Evolutionary conservation across 2,888 invertebrate species (phyloP), one percentile per base, ranked within the genome.

Genomic region (Adela reaumurella): DNA sequence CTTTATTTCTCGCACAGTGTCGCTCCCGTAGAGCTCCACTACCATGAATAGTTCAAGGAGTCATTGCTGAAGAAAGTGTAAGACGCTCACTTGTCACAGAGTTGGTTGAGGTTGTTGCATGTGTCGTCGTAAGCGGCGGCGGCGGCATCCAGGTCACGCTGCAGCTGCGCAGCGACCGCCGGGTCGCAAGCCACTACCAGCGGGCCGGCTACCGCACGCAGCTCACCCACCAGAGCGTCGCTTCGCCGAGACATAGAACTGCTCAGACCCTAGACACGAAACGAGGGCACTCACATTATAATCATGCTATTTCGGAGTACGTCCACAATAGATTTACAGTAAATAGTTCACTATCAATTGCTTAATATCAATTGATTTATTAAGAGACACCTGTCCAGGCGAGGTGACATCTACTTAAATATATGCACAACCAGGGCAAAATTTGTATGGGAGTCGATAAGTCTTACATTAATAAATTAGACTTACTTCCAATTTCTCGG

Each of bases 401-500:
- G n/a, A n/a, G n/a, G n/a, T n/a, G n/a, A n/a, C n/a, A n/a, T n/a
- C n/a, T n/a, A n/a, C n/a, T n/a, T n/a, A n/a, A n/a, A n/a, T n/a
- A n/a, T n/a, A n/a, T n/a, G n/a, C n/a, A n/a, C n/a, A n/a, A n/a
- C n/a, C n/a, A n/a, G n/a, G n/a, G n/a, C n/a, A n/a, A n/a, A n/a
- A n/a, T n/a, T n/a, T n/a, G n/a, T n/a, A n/a, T n/a, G n/a, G n/a
- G n/a, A n/a, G n/a, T n/a, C n/a, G n/a, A n/a, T n/a, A n/a, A n/a
- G n/a, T n/a, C n/a, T n/a, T n/a, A n/a, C n/a, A n/a, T n/a, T n/a
- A n/a, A n/a, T n/a, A n/a, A n/a, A n/a, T n/a, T 24, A 4, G 24
- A 76, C 83, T 83, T 58, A 92, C 92, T 87, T 92, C 91, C 50
- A 92, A 81, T 60, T 92, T 81, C 67, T 92, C 91, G 1, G 92